Evolutionary conservation across 1,140 invertebrate species (phyloP), one percentile per base, ranked within the genome.

Genomic region (Achroia grisella): DNA sequence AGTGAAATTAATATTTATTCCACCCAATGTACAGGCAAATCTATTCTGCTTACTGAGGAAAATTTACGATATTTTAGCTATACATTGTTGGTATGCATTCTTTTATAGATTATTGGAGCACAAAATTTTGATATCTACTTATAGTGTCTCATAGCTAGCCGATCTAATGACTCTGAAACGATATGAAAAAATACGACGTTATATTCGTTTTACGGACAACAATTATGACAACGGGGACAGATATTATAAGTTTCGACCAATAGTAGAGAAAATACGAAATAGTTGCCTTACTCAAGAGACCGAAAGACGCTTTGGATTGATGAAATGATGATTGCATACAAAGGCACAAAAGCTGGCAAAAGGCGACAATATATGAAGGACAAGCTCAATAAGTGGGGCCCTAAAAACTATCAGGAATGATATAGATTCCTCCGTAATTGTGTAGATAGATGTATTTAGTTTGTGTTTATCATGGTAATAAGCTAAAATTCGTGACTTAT

Each of bases 241-340:
- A 11, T 43, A 43, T 27, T 43, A 23, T 27, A 43, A 43, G 27
- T 8, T 43, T 33, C n/a, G 56, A 23, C 62, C 54, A 2, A 3
- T 74, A 10, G 2, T 62, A 9, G 48, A 71, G 30, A 27, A 36
- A 9, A 43, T 70, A 10, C 23, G 59, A 10, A n/a, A 54, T 14
- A 67, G 61, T 32, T 75, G 48, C 45, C 28, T 60, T 23, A 31
- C 17, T 15, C 14, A 62, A 10, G 44, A 59, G 15, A 12, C 60
- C 10, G 63, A 71, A 48, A 45, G 31, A 8, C 3, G 8, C 1
- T 44, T 36, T 13, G 30, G 33, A n/a, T 44, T 4, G 43, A 44
- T 13, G 74, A 86, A 54, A 68, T 67, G 55, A 86, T 86, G 71
- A 49, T 85, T 0, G 61, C 66, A 4, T 86, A 75, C 44, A 85